Conservation (phyloP, 2,888 invertebrate genomes). For the Neria commutata region DNA sequence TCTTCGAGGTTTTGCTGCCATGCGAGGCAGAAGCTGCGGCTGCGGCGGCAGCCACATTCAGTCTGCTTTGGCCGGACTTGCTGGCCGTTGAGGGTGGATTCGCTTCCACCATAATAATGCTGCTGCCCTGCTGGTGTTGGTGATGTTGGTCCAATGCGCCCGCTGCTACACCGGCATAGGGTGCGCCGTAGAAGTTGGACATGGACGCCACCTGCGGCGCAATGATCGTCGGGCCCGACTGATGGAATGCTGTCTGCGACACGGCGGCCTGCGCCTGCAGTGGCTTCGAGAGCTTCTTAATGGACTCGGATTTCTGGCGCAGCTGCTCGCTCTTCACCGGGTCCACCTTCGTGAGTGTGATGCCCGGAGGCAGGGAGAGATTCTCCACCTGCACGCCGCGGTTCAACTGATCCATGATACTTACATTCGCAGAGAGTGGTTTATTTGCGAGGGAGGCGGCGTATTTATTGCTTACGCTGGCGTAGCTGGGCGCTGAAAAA, state of each 20-base stretch:
- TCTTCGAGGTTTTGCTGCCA: constrained; percentile 51
- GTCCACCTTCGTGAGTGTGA: constrained; percentile 77
- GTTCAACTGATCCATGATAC: constrained; percentile 62
- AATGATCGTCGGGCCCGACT: constrained; percentile 40
- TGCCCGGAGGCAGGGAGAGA: constrained; percentile 77
- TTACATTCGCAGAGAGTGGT: constrained; percentile 44
- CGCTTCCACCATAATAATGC: constrained; percentile 61
- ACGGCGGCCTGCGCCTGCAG: constrained; percentile 37
- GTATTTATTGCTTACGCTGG: constrained; percentile 26
- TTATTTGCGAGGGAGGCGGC: neutral
- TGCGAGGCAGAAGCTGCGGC: constrained; percentile 38
- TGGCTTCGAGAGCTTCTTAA: constrained; percentile 55
- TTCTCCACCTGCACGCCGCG: constrained; percentile 67
- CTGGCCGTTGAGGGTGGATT: constrained; percentile 39
- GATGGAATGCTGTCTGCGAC: constrained; percentile 33
- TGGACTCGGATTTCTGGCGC: constrained; percentile 59
- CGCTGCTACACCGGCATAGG: constrained; percentile 37
- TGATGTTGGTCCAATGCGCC: constrained; percentile 45
- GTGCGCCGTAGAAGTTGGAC: constrained; percentile 41
- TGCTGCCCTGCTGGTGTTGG: too few relatives aligned
- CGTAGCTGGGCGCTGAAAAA: constrained; percentile 16
- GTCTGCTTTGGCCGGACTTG: constrained; percentile 3
- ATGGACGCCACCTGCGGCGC: constrained; percentile 35
- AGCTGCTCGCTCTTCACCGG: constrained; percentile 61
- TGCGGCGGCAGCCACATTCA: constrained; percentile 43